These are phyloP conservation scores for Erebia aethiops DNA, from an alignment of 2,888 invertebrate genomes.

Conservation along the genomic window DNA sequence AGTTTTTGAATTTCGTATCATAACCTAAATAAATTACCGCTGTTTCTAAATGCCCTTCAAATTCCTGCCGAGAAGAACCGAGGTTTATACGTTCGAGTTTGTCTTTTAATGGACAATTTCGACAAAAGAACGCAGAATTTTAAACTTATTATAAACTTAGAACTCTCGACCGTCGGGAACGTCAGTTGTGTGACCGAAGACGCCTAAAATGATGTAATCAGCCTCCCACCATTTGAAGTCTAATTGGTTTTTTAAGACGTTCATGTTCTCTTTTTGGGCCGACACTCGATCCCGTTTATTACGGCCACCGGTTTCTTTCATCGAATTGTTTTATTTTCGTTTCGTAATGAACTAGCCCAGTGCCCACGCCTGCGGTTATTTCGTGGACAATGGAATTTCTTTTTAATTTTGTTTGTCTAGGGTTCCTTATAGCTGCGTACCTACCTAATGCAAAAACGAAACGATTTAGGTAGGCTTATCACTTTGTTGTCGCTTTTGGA, in stretches of 20 bases:
- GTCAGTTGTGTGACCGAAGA: background rate
- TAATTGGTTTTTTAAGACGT: slow-evolving; percentile 38
- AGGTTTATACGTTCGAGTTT: too few species aligned
- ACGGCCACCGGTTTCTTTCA: slow-evolving; percentile 48
- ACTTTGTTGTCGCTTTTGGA: too few species aligned
- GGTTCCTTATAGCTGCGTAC: background rate
- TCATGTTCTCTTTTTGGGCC: slow-evolving; percentile 34
- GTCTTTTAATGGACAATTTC: background rate
- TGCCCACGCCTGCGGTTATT: slow-evolving; percentile 36
- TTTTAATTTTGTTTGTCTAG: background rate
- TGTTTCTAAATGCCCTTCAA: too few species aligned
- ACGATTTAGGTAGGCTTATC: too few species aligned
- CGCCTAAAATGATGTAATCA: slow-evolving; percentile 36
- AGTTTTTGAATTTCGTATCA: too few species aligned
- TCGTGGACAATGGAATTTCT: slow-evolving; percentile 28
- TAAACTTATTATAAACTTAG: background rate
- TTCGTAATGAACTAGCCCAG: slow-evolving; percentile 40
- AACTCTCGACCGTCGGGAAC: background rate
- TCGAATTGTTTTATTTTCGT: slow-evolving; percentile 43
- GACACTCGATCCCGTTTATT: slow-evolving; percentile 56
- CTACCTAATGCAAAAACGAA: background rate
- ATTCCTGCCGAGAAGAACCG: too few species aligned
- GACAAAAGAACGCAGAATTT: background rate
- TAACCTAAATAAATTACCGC: too few species aligned
- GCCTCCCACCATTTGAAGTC: slow-evolving; percentile 36